phyloP scores from a whole-genome alignment of 2,113 vertebrate genomes.

The Dasyornis broadbenti region DNA sequence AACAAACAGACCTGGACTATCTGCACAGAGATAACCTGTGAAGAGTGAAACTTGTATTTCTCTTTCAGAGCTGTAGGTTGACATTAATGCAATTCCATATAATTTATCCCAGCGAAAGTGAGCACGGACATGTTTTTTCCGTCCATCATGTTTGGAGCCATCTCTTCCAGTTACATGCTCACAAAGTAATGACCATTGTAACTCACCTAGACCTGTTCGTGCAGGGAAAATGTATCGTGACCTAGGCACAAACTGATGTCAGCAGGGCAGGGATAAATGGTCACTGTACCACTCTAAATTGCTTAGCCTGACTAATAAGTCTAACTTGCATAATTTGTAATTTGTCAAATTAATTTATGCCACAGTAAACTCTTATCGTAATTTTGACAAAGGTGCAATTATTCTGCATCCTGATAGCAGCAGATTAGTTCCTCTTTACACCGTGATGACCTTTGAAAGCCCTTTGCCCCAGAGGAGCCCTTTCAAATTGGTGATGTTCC shows the following conservation, averaged over 20 bases:
- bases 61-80: not conserved
- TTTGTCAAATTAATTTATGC: not conserved
- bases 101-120: not conserved
- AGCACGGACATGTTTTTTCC: not conserved
- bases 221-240: not conserved
- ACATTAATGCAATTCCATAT: not conserved
- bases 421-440: not conserved
- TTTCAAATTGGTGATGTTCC: not conserved
- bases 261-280: not conserved
- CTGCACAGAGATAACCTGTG: not conserved
- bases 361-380: not conserved
- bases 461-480: not conserved
- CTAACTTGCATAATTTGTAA: not conserved
- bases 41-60: not conserved
- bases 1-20: not conserved
- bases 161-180: not conserved
- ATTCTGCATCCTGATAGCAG: not conserved
- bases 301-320: not conserved
- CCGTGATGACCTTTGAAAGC: not conserved
- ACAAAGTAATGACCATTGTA: not conserved
- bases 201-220: not conserved
- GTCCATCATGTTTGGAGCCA: not conserved
- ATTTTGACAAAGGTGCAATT: not conserved
- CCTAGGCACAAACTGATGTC: not conserved
- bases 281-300: not conserved